A percentile compares a stretch with the other conserved stretches of the same genome.
Conservation (phyloP, 1,140 invertebrate genomes). For the Maconellicoccus hirsutus region DNA sequence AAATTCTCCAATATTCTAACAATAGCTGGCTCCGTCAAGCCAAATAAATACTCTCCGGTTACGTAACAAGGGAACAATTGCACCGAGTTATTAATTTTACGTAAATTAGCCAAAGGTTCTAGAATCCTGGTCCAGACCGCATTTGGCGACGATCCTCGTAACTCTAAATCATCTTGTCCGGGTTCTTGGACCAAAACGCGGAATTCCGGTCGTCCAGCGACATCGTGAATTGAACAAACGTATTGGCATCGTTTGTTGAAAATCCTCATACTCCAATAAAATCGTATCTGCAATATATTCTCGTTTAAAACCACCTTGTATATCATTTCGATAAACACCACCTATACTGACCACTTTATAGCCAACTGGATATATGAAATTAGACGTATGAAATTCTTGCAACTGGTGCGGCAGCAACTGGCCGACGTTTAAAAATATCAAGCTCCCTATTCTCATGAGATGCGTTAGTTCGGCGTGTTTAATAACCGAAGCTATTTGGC, state of each 20-base stretch:
- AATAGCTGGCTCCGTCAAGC: constrained; percentile 88
- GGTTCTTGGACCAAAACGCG: constrained; percentile 70
- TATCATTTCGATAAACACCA: too few species aligned
- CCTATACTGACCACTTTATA: constrained; percentile 56
- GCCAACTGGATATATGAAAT: constrained; percentile 94
- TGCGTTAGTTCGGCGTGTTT: constrained; percentile 67
- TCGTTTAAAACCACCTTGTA: too few species aligned
- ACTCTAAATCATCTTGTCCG: constrained; percentile 56
- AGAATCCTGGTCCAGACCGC: constrained; percentile 74
- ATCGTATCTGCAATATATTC: constrained; percentile 62
- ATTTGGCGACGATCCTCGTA: constrained; percentile 61
- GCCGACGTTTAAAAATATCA: constrained; percentile 90
- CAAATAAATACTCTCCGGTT: constrained; percentile 92
- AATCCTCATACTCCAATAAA: constrained; percentile 87
- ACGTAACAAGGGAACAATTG: constrained; percentile 89
- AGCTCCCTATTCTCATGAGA: constrained; percentile 73
- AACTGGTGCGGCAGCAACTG: constrained; percentile 94
- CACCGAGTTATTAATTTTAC: constrained; percentile 62
- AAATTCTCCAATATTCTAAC: constrained; percentile 77
- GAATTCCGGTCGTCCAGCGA: constrained; percentile 77
- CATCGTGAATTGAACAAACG: constrained; percentile 84
- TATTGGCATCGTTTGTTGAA: constrained; percentile 83
- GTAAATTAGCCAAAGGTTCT: constrained; percentile 62
- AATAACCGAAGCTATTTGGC: constrained; percentile 87
- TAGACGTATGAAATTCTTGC: constrained; percentile 80